Base-by-base conservation (phyloP, 2,113 vertebrate genomes). In the Alethe castanea region DNA sequence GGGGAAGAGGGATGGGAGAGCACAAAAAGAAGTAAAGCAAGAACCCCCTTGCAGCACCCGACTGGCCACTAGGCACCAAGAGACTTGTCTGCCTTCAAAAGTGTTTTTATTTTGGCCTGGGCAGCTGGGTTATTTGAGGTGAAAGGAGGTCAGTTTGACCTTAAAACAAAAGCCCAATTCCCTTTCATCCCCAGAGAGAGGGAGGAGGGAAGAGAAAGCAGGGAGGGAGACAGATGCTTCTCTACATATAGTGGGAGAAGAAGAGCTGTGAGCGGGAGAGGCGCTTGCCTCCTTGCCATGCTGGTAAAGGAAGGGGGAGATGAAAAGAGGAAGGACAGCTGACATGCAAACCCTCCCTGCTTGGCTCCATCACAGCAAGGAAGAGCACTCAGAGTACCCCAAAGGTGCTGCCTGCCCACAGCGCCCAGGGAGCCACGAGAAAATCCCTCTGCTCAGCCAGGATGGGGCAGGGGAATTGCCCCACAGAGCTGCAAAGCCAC, bases 81-180 rank as follows among this genome's bases (percentile, higher is more conserved):
- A 12, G 1, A 86, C 61, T 74, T 62, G 48, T 92, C 80, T 90
- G 90, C 90, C 93, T 86, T 96, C 93, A 95, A 72, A 94, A 94
- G 65, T 96, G 88, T 81, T 97, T 93, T 96, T 93, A 96, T 94
- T 96, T 94, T 96, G 92, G 94, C 94, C 80, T 90, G 86, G 61
- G 53, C 6, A 4, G 85, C 42, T 66, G 94, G 92, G 92, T 97
- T 96, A 96, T 95, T 97, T 73, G 88, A 96, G 96, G 95, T 95
- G 92, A 97, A 96, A 90, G 60, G 93, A 96, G 93, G 92, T 94
- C 86, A 67, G 57, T 93, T 94, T 86, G 88, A 93, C 82, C 5
- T 2, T 88, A 91, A 96, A 94, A 97, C 94, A 96, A 97, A 96
- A 97, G 92, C 82, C 88, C 72, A 76, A 50, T 95, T 96, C 89